Conservation (phyloP, 1,140 invertebrate species). For the Euborellia annulipes region DNA sequence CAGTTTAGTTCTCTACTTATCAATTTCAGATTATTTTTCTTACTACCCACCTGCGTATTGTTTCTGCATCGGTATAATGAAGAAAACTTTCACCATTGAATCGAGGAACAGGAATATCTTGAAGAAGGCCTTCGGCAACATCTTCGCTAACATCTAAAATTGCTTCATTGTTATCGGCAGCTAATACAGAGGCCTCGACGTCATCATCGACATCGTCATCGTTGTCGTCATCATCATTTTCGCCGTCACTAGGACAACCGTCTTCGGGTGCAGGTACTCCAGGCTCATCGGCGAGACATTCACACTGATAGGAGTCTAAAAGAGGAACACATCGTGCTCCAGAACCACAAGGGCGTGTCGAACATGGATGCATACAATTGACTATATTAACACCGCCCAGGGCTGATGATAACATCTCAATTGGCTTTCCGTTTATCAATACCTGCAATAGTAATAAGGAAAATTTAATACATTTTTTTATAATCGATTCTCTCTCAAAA, state of each 20-base stretch:
- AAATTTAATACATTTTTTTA: slow-evolving; percentile 8
- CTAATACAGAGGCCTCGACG: slow-evolving; percentile 22
- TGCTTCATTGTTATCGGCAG: too few species aligned
- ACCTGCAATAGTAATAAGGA: slow-evolving; percentile 43
- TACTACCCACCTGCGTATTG: slow-evolving; percentile 42
- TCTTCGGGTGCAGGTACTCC: slow-evolving; percentile 22
- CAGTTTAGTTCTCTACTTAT: too few species aligned
- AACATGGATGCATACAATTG: slow-evolving; percentile 80
- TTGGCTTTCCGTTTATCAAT: slow-evolving; percentile 57
- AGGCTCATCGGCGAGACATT: slow-evolving; percentile 39
- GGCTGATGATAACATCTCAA: slow-evolving; percentile 71
- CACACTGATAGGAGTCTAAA: slow-evolving; percentile 63
- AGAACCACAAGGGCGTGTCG: slow-evolving; percentile 59
- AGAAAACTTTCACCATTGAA: slow-evolving; percentile 60
- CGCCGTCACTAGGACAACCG: slow-evolving; percentile 22
- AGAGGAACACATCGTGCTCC: slow-evolving; percentile 60
- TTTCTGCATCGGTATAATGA: slow-evolving; percentile 61
- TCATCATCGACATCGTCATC: slow-evolving; percentile 13
- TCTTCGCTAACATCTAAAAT: too few species aligned
- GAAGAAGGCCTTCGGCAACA: slow-evolving; percentile 9
- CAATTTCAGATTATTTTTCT: too few species aligned
- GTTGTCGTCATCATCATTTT: slow-evolving; percentile 17
- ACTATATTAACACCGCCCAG: slow-evolving; percentile 79
- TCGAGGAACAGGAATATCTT: slow-evolving; percentile 38
- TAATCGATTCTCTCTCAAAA: too few species aligned